Percentiles rank a stretch among this genome's conserved stretches.
These are phyloP conservation scores for Trypoxylus dichotomus DNA, from an alignment of 1,140 invertebrate genomes.

Conservation along the genomic window DNA sequence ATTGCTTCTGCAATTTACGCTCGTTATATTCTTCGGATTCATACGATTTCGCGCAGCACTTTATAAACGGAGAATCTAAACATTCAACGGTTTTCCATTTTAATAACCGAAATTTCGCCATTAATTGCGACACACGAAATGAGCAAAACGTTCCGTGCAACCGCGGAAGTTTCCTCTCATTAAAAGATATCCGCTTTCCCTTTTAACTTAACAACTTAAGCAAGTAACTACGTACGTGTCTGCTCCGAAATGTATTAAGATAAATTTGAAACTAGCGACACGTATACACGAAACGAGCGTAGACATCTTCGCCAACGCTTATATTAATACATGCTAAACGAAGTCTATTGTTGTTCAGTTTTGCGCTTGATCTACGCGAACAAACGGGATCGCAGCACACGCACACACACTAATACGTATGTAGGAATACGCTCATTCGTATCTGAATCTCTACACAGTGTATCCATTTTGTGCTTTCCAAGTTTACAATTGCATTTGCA, in stretches of 20 bases:
- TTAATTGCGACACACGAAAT: constrained; percentile 17
- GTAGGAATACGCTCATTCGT: background rate
- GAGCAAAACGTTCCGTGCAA: background rate
- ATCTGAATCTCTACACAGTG: background rate
- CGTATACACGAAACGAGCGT: background rate
- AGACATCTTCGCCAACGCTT: background rate
- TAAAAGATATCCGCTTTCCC: constrained; percentile 25
- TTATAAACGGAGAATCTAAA: background rate
- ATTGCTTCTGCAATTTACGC: background rate
- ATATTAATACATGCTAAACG: constrained; percentile 11
- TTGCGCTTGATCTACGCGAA: constrained; percentile 5
- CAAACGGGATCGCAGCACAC: background rate
- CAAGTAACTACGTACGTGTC: background rate
- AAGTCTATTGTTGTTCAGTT: constrained; percentile 16
- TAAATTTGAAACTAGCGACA: constrained; percentile 20
- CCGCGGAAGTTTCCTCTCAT: constrained; percentile 11
- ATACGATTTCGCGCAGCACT: background rate
- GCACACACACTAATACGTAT: background rate
- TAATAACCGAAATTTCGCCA: constrained; percentile 15
- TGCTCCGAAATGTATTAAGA: background rate
- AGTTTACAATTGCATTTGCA: constrained; percentile 25
- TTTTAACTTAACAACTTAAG: constrained; percentile 21
- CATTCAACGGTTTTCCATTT: constrained; percentile 1
- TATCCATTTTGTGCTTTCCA: constrained; percentile 22
- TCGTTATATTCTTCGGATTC: background rate